Base-by-base conservation (phyloP, 2,888 invertebrate species). In the Adelognathus sp. region DNA sequence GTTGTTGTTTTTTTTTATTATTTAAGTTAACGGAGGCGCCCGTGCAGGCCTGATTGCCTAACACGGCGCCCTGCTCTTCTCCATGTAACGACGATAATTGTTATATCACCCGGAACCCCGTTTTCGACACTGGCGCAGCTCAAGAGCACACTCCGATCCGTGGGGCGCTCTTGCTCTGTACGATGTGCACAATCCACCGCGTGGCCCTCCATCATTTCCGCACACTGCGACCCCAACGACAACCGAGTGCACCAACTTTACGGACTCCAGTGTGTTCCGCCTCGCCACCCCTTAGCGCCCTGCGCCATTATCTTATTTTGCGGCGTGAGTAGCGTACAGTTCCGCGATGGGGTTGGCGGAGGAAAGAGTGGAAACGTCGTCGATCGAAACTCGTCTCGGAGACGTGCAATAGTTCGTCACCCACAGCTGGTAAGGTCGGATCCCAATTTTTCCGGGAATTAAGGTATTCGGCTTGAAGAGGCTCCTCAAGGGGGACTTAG, bases 31-130 rank as follows among this genome's bases (percentile, higher is more conserved):
- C 54, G 66, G 66, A 81, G 85, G 86, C 87, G 83, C 84, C 86
- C 87, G 88, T 88, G 87, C 82, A 85, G 88, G 85, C 87, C 84
- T 77, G 81, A 76, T 77, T 84, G 85, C 88, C 88, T 82, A 86
- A 86, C 88, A 86, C 86, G 86, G 86, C 86, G 86, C 85, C 84
- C 82, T 80, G 76, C 82, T 84, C 82, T 84, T 80, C 83, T 85
- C 85, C 88, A 88, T 88, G 85, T 85, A 85, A 85, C 80, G 67
- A 56, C 78, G 81, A 79, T 50, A 24, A 63, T 46, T 41, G 36
- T 83, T 80, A 76, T 80, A 75, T 81, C 79, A 82, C 82, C 81
- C 79, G 75, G 80, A 81, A 81, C 75, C 79, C 58, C 79, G 66
- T 79, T 79, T 66, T 29, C 64, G 66, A 74, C 70, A 66, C 75